A percentile compares a stretch with the other conserved stretches of the same genome.
These are phyloP conservation scores for Capromys pilorides DNA, from an alignment of 2,797 vertebrate species.

Conservation along the genomic window DNA sequence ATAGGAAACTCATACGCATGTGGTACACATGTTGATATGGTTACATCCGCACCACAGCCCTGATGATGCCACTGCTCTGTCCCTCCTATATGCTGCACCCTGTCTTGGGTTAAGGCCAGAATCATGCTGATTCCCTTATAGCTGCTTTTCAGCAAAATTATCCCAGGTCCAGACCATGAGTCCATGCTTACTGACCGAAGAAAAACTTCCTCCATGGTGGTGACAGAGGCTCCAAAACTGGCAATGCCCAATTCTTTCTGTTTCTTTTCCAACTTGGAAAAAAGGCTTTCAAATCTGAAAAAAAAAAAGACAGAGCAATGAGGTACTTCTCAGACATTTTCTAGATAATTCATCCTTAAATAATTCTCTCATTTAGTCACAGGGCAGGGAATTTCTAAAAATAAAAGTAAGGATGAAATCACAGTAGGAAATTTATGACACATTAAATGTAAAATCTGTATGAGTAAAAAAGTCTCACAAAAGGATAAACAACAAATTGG, in stretches of 20 bases:
- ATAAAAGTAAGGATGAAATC: neutral
- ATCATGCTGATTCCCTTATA: neutral
- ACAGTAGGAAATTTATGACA: neutral
- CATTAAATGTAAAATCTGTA: neutral
- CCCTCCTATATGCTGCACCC: neutral
- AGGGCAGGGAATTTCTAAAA: neutral
- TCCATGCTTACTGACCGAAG: conserved; percentile 88
- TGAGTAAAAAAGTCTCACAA: neutral
- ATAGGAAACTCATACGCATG: neutral
- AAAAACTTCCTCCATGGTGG: conserved; percentile 99
- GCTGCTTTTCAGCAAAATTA: neutral
- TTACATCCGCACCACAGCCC: neutral
- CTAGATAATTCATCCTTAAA: neutral
- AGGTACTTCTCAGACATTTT: neutral
- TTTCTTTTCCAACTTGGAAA: conserved; percentile 95
- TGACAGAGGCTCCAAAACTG: conserved; percentile 97
- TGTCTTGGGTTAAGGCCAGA: neutral
- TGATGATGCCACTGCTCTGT: neutral
- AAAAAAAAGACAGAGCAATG: neutral
- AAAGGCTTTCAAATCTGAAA: conserved; percentile 95
- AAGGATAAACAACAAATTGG: neutral
- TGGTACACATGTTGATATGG: no score
- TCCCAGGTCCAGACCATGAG: fast-evolving
- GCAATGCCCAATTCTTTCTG: conserved; percentile 95
- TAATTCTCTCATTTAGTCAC: neutral